Evolutionary conservation across 2,113 vertebrate genomes (phyloP).

Genomic region (Microcebus tavaratra): DNA sequence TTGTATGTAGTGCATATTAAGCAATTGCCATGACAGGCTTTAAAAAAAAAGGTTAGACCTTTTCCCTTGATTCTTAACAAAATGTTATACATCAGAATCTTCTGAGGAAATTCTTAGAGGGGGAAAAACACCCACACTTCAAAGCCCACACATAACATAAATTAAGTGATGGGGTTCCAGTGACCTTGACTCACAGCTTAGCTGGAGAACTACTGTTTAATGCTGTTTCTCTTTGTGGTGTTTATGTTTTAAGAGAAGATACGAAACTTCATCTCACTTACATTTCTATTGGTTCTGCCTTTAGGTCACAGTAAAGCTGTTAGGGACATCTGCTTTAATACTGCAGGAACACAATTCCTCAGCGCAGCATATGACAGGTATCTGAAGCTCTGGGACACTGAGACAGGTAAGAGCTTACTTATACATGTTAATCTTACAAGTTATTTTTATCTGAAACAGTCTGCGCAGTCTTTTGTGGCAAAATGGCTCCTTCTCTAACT

Average conservation of each 20-base stretch:
- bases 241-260: background rate
- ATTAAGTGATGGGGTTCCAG: background rate
- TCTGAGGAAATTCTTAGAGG: background rate
- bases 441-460: background rate
- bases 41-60: background rate
- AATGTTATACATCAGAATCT: constrained; percentile 22
- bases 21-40: background rate
- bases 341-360: constrained; percentile 93
- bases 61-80: constrained; percentile 31
- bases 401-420: constrained; percentile 90
- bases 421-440: background rate
- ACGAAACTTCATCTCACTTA: background rate
- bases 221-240: background rate
- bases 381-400: constrained; percentile 98
- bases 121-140: background rate
- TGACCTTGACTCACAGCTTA: background rate
- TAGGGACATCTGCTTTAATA: constrained; percentile 97
- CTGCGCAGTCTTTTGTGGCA: background rate
- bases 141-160: background rate
- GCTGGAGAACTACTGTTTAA: background rate
- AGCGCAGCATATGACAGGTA: constrained; percentile 97
- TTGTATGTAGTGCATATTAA: background rate
- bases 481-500: background rate
- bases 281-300: constrained; percentile 54
- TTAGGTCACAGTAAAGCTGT: constrained; percentile 98